Evolutionary conservation across 2,113 vertebrate species (phyloP), one percentile per base, ranked within the genome.

Genomic region (Salvator merianae): DNA sequence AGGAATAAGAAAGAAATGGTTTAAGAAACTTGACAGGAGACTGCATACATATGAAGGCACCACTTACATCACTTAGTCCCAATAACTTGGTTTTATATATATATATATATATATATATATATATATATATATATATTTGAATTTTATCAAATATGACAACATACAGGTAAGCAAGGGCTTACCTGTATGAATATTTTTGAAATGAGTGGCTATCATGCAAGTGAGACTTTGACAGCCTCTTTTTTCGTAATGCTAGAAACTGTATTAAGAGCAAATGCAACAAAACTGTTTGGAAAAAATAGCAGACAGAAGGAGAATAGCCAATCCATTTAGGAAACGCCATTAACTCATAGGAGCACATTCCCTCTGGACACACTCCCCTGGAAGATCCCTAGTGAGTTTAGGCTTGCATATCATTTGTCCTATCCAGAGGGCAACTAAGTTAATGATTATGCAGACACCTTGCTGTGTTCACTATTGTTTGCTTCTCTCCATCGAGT

Each of bases 391-490:
- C 90, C 92, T 92, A 86, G 90, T 9, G 88, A 93, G 90, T 91
- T 86, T 85, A 93, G 86, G 91, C 92, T 92, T 91, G 91, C 92
- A 88, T 91, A 86, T 87, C 91, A 93, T 89, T 91, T 94, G 86
- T 88, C 88, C 91, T 88, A 84, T 92, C 91, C 88, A 94, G 91
- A 93, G 88, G 87, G 90, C 72, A 69, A 94, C 84, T 84, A 91
- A 95, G 93, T 92, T 93, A 95, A 95, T 93, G 94, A 95, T 90
- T 92, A 88, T 89, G 87, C 81, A 90, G 84, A 90, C 80, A 91
- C 86, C 90, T 92, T 91, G 90, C 88, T 89, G 85, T 91, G 88
- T 92, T 93, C 87, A 91, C 91, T 72, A 63, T 72, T 79, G 55
- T 88, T 89, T 93, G 83, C 90, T 93, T 88, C 89, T 94, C 93